Conservation (phyloP, 2,113 vertebrate genomes). For the Anseranas semipalmata region DNA sequence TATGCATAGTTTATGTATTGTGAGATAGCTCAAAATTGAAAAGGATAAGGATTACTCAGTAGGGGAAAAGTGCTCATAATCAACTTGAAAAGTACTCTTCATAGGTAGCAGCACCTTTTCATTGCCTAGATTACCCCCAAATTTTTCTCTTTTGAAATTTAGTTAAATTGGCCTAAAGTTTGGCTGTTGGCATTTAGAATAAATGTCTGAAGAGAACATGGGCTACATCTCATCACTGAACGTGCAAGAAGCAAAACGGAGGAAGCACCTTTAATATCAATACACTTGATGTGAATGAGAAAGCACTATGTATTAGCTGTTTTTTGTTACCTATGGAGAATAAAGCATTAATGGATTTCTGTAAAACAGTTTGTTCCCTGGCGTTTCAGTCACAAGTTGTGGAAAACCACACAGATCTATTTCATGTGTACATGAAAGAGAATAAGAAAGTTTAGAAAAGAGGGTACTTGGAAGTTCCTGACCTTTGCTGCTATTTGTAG, state of each 20-base stretch:
- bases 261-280: not conserved
- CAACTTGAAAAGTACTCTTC: not conserved
- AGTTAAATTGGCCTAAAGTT: not conserved
- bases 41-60: not conserved
- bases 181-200: not conserved
- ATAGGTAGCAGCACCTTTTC: not conserved
- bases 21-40: not conserved
- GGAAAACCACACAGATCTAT: not conserved
- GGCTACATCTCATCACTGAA: not conserved
- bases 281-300: not conserved
- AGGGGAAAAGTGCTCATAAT: not conserved
- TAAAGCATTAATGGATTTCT: not conserved
- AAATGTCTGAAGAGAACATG: not conserved
- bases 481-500: not conserved
- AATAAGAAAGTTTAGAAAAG: not conserved
- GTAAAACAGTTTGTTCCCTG: not conserved
- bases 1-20: fast-evolving
- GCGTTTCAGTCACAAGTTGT: not conserved
- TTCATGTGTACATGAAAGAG: not conserved
- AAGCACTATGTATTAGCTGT: not conserved
- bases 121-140: not conserved
- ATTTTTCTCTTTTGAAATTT: not conserved
- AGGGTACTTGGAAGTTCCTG: not conserved
- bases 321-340: not conserved
- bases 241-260: not conserved